Evolutionary conservation across 2,113 vertebrate species (phyloP).

Genomic region (Passer domesticus): DNA sequence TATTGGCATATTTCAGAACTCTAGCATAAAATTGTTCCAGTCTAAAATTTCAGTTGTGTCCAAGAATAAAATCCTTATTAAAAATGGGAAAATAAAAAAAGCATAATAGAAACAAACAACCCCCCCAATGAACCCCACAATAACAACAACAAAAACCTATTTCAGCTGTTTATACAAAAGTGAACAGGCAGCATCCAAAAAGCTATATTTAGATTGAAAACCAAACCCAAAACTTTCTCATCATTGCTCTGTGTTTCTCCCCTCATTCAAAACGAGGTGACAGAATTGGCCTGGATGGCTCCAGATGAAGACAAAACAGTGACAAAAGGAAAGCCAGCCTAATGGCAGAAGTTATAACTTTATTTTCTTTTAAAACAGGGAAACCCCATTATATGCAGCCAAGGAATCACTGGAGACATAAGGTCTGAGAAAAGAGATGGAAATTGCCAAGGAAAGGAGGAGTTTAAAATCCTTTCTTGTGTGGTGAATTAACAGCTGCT

Average conservation of each 20-base stretch:
- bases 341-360: slow-evolving; percentile 24
- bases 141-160: background rate
- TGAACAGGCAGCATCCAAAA: background rate
- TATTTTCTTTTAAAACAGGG: slow-evolving; percentile 9
- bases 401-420: slow-evolving; percentile 36
- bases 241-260: background rate
- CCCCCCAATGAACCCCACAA: accelerated
- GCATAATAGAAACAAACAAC: background rate
- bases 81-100: background rate
- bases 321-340: slow-evolving; percentile 30
- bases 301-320: slow-evolving; percentile 31
- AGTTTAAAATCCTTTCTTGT: slow-evolving; percentile 29
- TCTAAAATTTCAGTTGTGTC: background rate
- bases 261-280: background rate
- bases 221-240: background rate
- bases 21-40: background rate
- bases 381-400: slow-evolving; percentile 17
- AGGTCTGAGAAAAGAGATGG: slow-evolving; percentile 1
- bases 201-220: background rate
- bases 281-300: background rate
- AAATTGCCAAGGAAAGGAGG: slow-evolving; percentile 48
- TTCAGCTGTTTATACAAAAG: background rate
- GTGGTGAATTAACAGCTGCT: slow-evolving; percentile 26
- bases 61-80: background rate
- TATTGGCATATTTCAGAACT: background rate